A percentile compares a stretch with the other conserved stretches of the same genome.
These are phyloP conservation scores for Yponomeuta evonymella DNA, from an alignment of 2,888 invertebrate species.

Conservation along the genomic window DNA sequence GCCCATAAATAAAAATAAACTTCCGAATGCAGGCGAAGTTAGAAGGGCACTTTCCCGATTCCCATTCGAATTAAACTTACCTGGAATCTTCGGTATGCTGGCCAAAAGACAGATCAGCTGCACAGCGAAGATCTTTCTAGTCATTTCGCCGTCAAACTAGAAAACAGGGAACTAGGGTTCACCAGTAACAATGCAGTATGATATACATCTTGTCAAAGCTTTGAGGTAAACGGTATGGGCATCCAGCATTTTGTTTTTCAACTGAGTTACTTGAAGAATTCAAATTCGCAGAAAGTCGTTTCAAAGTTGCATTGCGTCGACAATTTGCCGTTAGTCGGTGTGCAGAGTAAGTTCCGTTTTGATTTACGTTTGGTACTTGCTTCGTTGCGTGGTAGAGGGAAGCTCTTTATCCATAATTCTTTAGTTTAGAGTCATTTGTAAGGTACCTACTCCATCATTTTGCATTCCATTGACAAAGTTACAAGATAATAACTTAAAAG, in stretches of 20 bases:
- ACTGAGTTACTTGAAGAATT: conserved; percentile 45
- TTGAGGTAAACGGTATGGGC: background rate
- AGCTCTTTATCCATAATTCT: no score
- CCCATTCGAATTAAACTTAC: conserved; percentile 39
- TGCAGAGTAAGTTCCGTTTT: background rate
- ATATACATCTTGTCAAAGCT: background rate
- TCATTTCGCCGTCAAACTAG: conserved; percentile 21
- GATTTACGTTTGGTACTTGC: conserved; percentile 5
- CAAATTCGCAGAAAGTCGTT: conserved; percentile 45
- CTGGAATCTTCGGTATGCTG: conserved; percentile 40
- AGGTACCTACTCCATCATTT: no score
- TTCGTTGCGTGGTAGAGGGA: background rate
- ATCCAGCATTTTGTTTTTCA: conserved; percentile 59
- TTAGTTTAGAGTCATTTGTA: background rate
- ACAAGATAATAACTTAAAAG: no score
- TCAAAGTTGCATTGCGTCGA: conserved; percentile 30
- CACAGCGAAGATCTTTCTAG: conserved; percentile 15
- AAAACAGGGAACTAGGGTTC: background rate
- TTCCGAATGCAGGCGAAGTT: conserved; percentile 13
- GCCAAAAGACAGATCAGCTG: background rate
- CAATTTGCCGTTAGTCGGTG: background rate
- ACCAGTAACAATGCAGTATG: background rate
- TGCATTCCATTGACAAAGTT: no score
- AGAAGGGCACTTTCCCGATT: conserved; percentile 29
- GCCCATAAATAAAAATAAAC: conserved; percentile 20